A percentile compares a stretch with the other conserved stretches of the same genome.
These are phyloP conservation scores for Kuschelorhynchus macadamiae DNA, from an alignment of 2,888 invertebrate genomes.

Conservation along the genomic window DNA sequence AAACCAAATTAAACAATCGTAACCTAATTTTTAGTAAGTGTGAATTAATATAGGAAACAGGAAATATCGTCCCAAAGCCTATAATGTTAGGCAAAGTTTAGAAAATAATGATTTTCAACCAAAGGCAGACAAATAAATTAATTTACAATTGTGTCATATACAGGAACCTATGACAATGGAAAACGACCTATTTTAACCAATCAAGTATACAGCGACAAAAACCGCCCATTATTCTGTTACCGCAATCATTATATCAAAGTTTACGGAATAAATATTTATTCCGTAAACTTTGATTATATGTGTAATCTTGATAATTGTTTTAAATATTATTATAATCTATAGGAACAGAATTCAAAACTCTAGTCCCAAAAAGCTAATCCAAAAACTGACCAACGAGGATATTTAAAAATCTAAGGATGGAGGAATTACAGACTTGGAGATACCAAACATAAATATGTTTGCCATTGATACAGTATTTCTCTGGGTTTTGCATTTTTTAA, in stretches of 20 bases:
- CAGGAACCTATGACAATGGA: background rate
- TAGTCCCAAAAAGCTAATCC: too few relatives aligned
- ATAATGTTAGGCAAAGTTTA: background rate
- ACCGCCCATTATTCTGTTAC: background rate
- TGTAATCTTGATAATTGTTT: background rate
- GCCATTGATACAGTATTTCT: too few relatives aligned
- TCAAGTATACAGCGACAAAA: background rate
- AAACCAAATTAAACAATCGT: background rate
- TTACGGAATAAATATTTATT: too few relatives aligned
- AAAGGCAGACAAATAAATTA: background rate
- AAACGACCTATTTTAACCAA: constrained; percentile 3
- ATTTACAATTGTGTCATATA: constrained; percentile 1
- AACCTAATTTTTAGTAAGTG: constrained; percentile 8
- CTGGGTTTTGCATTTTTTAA: too few relatives aligned
- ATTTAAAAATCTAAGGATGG: background rate
- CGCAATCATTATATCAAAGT: too few relatives aligned
- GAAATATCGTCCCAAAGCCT: background rate
- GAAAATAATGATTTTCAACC: background rate
- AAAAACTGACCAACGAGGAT: background rate
- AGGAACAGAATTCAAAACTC: too few relatives aligned
- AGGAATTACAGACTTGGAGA: background rate
- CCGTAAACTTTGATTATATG: too few relatives aligned
- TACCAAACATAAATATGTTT: too few relatives aligned
- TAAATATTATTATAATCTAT: background rate
- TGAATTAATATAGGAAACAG: constrained; percentile 1